Conservation (phyloP, 2,113 vertebrate species). For the Morone chrysops region DNA sequence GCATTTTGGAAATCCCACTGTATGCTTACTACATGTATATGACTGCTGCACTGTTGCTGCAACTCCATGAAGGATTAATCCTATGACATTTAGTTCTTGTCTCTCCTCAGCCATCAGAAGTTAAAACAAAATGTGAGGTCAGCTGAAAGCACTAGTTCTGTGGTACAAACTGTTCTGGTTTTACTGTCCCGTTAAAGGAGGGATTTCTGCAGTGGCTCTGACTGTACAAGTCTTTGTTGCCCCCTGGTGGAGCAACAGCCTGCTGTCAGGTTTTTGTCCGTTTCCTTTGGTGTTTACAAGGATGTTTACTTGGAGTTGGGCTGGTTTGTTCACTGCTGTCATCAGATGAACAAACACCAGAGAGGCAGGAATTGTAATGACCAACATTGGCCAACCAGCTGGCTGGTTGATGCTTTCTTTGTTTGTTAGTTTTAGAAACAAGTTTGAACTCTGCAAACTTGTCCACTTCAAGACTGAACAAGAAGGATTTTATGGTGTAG, state of each 20-base stretch:
- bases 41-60: conserved; percentile 9
- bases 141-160: background rate
- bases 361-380: background rate
- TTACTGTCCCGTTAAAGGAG: background rate
- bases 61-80: background rate
- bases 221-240: conserved; percentile 21
- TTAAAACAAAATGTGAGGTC: background rate
- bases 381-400: conserved; percentile 49
- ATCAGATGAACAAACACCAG: conserved; percentile 17
- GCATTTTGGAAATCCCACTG: conserved; percentile 5
- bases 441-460: conserved; percentile 1
- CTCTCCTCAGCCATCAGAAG: background rate
- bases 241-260: conserved; percentile 68
- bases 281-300: background rate
- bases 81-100: background rate
- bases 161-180: conserved; percentile 29
- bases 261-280: background rate
- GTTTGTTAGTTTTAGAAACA: background rate
- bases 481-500: background rate
- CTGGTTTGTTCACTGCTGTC: conserved; percentile 13
- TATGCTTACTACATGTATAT: background rate
- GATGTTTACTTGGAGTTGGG: conserved; percentile 10
- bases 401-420: conserved; percentile 63
- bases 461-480: background rate
- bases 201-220: background rate